Base-by-base conservation (phyloP, 2,797 vertebrate genomes). In the Limosa lapponica region DNA sequence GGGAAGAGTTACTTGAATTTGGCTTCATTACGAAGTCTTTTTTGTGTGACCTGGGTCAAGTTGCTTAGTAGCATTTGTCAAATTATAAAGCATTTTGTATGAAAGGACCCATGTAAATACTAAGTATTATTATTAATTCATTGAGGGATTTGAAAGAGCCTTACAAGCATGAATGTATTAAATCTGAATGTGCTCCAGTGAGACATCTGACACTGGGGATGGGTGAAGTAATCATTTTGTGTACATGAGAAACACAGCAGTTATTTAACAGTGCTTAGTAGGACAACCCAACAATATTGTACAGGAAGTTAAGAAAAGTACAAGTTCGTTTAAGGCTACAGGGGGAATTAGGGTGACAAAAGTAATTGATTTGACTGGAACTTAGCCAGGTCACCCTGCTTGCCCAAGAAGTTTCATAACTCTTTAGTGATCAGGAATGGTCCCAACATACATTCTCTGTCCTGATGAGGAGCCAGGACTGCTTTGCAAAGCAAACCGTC, bases 71-170 rank as follows among this genome's bases (percentile, higher is more conserved):
- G 75, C 32, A 71, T 89, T 94, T 80, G 37, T 87, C 89, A 95
- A 95, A 95, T 92, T 92, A 89, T 71, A 93, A 96, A 94, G 75
- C 74, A 41, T 93, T 93, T 94, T 78, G 55, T 85, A 65, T 87
- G 24, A 89, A 95, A 89, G 91, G 44, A 87, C 44, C 55, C 30
- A 39, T 87, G 61, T 82, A 92, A 96, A 91, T 95, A 51, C 55
- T 84, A 43, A 67, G 87, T 36, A 48, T 93, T 94, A 85, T 85
- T 96, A 73, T 95, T 81, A 93, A 80, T 87, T 89, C 52, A 89
- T 32, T 91, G 61, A 72, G 46, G 57, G 72, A 85, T 92, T 94
- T 93, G 78, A 89, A 92, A 74, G 52, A 90, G 55, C 54, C 52
- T 74, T 92, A 69, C 34, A 74, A 54, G 54, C 41, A 58, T 49